Evolutionary conservation across 2,888 invertebrate genomes (phyloP), one percentile per base, ranked within the genome.

Genomic region (Leptinotarsa rubiginosa): DNA sequence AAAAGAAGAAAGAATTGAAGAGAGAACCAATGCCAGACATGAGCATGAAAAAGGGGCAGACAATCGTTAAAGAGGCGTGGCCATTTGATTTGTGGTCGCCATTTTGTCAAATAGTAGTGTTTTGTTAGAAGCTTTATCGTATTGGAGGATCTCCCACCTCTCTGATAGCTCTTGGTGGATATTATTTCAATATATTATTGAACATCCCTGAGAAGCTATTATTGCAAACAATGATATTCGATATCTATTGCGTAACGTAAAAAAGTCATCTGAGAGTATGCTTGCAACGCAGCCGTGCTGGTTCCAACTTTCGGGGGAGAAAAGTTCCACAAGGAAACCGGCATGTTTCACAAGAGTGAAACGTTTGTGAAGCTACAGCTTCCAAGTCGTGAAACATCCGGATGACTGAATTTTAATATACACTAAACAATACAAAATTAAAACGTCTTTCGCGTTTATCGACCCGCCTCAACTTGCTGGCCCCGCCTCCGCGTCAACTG

Each of bases 81-180:
- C 85, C 83, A 83, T 83, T 86, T 88, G 88, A 88, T 88, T 88
- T 88, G 88, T 88, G 87, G 88, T 88, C 88, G 88, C 88, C 88
- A 88, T 88, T 88, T 88, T 88, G 88, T 88, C 88, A 88, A 88
- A 88, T 88, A 88, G 87, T 87, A 87, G 86, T 88, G 88, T 88
- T 88, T 88, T 88, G 88, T 88, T 87, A 87, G 86, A 84, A 83
- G 84, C 83, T 85, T 88, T 88, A 88, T 88, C 88, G 87, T 85
- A 88, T 88, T 88, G 88, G 88, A 86, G 83, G 84, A 88, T 88
- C 88, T 88, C 87, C 87, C 87, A 86, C 87, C 86, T 86, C 83
- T 66, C 54, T 22, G 74, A 67, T 74, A 59, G 52, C 71, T 69
- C 41, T 41, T 5, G 66, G 13, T 54, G 12, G 50, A 69, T 72